These are phyloP conservation scores for Sciurus niger DNA, from an alignment of 2,113 vertebrate species.

Conservation along the genomic window DNA sequence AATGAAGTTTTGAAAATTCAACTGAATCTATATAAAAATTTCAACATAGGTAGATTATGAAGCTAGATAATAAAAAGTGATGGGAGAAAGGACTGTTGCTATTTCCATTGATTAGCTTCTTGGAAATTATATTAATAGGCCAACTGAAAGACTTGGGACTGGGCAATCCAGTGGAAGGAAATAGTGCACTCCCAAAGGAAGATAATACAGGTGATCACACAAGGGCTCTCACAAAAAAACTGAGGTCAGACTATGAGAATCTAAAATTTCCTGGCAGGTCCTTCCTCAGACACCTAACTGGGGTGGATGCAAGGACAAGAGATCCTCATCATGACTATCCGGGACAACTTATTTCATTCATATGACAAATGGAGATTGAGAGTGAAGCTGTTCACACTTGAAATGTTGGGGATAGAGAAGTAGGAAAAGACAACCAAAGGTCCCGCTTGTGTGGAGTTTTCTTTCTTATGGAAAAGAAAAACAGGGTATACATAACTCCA, in stretches of 20 bases:
- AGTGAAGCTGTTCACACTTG: background rate
- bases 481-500: background rate
- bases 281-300: background rate
- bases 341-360: background rate
- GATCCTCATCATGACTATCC: background rate
- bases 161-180: background rate
- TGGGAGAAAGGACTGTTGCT: background rate
- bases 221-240: background rate
- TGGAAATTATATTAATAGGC: background rate
- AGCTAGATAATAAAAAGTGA: background rate
- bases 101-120: background rate
- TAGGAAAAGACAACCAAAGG: background rate
- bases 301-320: background rate
- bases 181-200: background rate
- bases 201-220: background rate
- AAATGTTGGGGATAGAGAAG: background rate
- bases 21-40: background rate
- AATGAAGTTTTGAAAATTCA: constrained; percentile 36
- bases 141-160: background rate
- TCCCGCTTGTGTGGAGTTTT: background rate
- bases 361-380: background rate
- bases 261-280: background rate
- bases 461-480: background rate
- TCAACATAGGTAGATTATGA: background rate
- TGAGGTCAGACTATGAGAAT: background rate